A percentile compares a stretch with the other conserved stretches of the same genome.
phyloP scores from a whole-genome alignment of 2,797 vertebrate species.

The Poeciliopsis gracilis region DNA sequence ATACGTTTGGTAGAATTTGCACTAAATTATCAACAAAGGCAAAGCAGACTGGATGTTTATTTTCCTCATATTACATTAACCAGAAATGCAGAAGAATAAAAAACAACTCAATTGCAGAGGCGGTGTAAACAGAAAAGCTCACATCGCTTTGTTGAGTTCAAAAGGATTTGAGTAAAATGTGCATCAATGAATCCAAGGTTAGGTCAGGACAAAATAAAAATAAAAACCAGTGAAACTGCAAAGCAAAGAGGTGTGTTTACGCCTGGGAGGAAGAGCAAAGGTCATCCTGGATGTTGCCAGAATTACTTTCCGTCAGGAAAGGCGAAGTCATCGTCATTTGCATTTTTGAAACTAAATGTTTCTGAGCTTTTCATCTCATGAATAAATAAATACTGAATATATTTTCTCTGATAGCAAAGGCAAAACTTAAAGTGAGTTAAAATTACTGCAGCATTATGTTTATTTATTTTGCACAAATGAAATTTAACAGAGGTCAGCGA shows the following conservation, averaged over 20 bases:
- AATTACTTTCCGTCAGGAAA: constrained; percentile 10
- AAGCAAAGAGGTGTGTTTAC: constrained; percentile 12
- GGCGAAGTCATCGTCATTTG: not conserved
- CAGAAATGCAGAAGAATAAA: not conserved
- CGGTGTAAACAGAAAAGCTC: not conserved
- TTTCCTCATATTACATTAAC: not conserved
- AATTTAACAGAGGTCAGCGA: constrained; percentile 16
- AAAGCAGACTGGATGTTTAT: not conserved
- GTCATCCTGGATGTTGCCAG: constrained; percentile 44
- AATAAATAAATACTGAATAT: not conserved
- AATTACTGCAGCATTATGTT: not conserved
- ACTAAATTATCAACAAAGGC: not conserved
- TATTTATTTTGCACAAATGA: constrained; percentile 56
- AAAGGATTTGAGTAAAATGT: not conserved
- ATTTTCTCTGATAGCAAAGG: not conserved
- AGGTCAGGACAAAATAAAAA: not conserved
- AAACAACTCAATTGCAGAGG: not conserved
- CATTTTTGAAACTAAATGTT: not conserved
- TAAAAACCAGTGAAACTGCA: constrained; percentile 10
- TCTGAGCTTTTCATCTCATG: not conserved
- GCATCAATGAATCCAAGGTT: not conserved
- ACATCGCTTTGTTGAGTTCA: not conserved
- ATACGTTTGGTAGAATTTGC: not conserved
- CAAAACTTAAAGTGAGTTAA: not conserved
- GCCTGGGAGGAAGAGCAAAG: constrained; percentile 38